phyloP scores from a whole-genome alignment of 2,888 invertebrate genomes.

The Byasa hedistus region DNA sequence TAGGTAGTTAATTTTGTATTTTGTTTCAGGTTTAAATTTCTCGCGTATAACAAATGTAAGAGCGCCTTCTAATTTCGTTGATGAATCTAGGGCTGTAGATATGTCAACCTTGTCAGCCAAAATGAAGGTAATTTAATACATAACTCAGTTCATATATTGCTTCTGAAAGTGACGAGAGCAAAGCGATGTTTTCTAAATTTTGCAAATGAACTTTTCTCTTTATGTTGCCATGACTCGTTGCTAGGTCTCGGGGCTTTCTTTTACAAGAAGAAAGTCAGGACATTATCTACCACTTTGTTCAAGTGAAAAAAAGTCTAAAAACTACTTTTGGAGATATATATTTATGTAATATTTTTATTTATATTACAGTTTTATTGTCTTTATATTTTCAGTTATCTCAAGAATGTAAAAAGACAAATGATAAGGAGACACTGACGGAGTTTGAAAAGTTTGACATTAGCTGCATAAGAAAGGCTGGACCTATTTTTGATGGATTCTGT shows the following conservation, averaged over 20 bases:
- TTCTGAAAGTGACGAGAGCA: too few relatives aligned
- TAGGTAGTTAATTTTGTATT: neutral
- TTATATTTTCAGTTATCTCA: conserved; percentile 55
- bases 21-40: conserved; percentile 65
- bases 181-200: too few relatives aligned
- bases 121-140: conserved; percentile 51
- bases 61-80: conserved; percentile 61
- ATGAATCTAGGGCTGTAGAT: conserved; percentile 62
- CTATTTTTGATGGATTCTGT: conserved; percentile 93
- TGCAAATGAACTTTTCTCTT: too few relatives aligned
- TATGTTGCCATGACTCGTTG: too few relatives aligned
- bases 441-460: conserved; percentile 80
- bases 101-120: conserved; percentile 54
- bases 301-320: too few relatives aligned
- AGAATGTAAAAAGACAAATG: conserved; percentile 51
- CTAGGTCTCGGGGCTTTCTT: too few relatives aligned
- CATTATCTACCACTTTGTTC: too few relatives aligned
- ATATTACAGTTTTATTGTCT: neutral
- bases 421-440: conserved; percentile 55
- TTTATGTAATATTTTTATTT: too few relatives aligned
- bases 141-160: too few relatives aligned
- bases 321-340: too few relatives aligned
- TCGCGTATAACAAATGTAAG: conserved; percentile 67
- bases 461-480: conserved; percentile 85
- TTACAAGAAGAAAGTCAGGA: too few relatives aligned